Percentiles rank a stretch among this genome's conserved stretches.
These are phyloP conservation scores for Sciurus vulgaris DNA, from an alignment of 2,797 vertebrate genomes.

Conservation along the genomic window DNA sequence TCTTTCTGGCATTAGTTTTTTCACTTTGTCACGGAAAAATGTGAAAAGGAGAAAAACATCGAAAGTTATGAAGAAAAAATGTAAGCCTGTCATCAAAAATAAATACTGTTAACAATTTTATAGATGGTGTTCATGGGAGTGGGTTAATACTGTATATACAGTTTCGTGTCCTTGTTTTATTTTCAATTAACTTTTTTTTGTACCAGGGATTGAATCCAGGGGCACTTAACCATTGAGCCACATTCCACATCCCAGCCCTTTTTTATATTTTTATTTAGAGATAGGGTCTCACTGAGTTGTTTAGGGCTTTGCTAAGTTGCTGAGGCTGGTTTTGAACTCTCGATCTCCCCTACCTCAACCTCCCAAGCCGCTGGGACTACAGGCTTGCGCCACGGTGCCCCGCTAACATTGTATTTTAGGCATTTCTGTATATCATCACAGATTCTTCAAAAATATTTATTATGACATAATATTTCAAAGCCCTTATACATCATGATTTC, in stretches of 20 bases:
- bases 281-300: too few relatives aligned
- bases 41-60: not conserved
- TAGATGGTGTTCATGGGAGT: not conserved
- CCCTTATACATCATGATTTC: not conserved
- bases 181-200: not conserved
- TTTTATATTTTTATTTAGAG: too few relatives aligned
- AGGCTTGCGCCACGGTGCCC: too few relatives aligned
- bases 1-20: not conserved
- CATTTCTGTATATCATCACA: slow-evolving; percentile 1
- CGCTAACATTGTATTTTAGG: slow-evolving; percentile 25
- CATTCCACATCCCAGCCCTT: too few relatives aligned
- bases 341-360: too few relatives aligned
- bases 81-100: not conserved
- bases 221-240: too few relatives aligned
- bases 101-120: not conserved
- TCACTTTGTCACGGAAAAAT: slow-evolving; percentile 26
- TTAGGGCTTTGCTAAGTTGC: too few relatives aligned
- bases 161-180: slow-evolving; percentile 16
- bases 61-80: slow-evolving; percentile 8
- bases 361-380: too few relatives aligned
- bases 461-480: not conserved
- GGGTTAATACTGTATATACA: not conserved
- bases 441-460: slow-evolving; percentile 52
- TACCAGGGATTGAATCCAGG: too few relatives aligned
- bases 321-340: too few relatives aligned